phyloP scores from a whole-genome alignment of 2,797 vertebrate genomes.

The Alauda arvensis region DNA sequence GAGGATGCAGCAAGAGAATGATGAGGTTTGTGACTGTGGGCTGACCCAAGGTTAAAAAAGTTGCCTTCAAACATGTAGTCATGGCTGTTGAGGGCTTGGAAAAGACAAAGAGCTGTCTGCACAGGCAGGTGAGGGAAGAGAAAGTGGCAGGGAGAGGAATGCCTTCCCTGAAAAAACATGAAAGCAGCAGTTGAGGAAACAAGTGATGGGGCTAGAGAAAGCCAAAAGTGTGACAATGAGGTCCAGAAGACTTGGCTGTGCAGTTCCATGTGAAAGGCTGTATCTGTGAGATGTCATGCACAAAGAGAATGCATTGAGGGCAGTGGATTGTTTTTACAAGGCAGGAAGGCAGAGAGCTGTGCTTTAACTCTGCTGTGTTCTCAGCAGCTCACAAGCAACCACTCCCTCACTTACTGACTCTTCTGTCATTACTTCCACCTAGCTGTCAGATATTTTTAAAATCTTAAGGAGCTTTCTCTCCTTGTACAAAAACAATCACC shows the following conservation, averaged over 20 bases:
- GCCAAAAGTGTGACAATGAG: not conserved
- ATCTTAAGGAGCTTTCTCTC: not conserved
- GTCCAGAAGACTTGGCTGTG: not conserved
- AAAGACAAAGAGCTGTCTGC: not conserved
- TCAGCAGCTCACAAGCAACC: not conserved
- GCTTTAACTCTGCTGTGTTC: not conserved
- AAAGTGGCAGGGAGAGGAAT: not conserved
- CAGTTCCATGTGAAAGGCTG: not conserved
- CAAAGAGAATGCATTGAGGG: not conserved
- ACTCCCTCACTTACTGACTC: not conserved
- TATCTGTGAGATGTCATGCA: not conserved
- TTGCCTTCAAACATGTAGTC: not conserved
- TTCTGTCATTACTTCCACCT: not conserved
- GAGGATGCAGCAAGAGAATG: not conserved
- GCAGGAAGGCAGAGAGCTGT: not conserved
- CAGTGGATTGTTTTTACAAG: not conserved
- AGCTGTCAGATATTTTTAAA: constrained; percentile 28
- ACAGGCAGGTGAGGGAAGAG: not conserved
- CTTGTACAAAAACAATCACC: not conserved
- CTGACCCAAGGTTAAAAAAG: not conserved
- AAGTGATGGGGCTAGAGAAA: not conserved
- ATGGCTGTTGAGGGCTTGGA: not conserved
- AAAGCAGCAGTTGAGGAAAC: not conserved
- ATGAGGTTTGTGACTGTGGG: not conserved
- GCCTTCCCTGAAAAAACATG: not conserved